Conservation (phyloP, 2,888 invertebrate genomes). For the Myopa tessellatipennis region DNA sequence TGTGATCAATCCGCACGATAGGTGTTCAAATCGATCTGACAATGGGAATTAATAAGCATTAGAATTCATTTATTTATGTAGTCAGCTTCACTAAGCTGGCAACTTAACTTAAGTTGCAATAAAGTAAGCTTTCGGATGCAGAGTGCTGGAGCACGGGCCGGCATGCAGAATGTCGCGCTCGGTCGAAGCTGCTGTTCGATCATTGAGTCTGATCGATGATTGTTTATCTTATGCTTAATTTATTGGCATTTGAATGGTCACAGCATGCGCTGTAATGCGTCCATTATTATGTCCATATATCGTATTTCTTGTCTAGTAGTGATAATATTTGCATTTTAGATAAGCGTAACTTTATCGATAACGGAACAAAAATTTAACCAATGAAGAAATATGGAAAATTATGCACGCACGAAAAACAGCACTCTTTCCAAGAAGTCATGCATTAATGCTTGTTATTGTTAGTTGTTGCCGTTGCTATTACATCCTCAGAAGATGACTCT, state of each 20-base stretch:
- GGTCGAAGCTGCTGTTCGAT: background rate
- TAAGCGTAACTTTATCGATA: background rate
- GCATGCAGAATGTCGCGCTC: no score
- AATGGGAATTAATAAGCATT: background rate
- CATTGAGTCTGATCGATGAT: background rate
- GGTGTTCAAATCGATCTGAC: background rate
- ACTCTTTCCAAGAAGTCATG: background rate
- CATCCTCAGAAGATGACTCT: background rate
- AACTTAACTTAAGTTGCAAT: background rate
- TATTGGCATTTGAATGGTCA: background rate
- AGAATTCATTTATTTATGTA: slow-evolving; percentile 17
- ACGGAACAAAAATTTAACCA: background rate
- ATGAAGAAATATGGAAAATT: background rate
- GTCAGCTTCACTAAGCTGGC: background rate
- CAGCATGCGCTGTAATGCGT: background rate
- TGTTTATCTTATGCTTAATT: background rate
- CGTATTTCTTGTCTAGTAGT: no score
- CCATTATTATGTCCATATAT: background rate
- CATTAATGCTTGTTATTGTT: background rate
- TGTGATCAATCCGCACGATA: background rate
- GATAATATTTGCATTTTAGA: background rate
- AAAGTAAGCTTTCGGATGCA: background rate
- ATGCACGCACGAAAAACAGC: background rate
- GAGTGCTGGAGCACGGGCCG: background rate
- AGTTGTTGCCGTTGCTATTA: no score